Evolutionary conservation across 2,888 invertebrate genomes (phyloP), one percentile per base, ranked within the genome.

Genomic region (Blastobasis adustella): DNA sequence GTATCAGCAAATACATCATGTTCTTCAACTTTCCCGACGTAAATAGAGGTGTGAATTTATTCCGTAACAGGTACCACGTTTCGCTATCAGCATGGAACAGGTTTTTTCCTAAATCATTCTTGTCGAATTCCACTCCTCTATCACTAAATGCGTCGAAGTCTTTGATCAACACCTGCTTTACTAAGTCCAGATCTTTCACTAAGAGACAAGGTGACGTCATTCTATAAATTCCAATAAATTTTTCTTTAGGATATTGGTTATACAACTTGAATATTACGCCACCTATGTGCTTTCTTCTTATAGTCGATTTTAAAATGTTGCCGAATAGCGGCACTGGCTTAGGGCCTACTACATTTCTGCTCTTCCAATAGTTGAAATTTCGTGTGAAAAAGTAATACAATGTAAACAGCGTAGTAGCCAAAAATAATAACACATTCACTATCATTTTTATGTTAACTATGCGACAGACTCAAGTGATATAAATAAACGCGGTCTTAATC

Each of bases 1-100:
- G 70, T 10, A 55, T 54, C 10, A 82, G 54, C 10, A 80, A 50
- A 53, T 71, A 58, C 37, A 75, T 61, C 79, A 82, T 80, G 43
- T 71, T 74, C 53, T 70, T 79, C 10, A 79, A 55, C 60, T 82
- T 81, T 5, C 73, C 71, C 0, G 79, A 66, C 5, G 78, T 76
- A 49, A 81, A 82, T n/a, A 77, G 58, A 1, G 79, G 76, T 1
- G 73, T 70, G 10, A 82, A 69, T 3, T 64, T 62, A 40, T 61
- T 66, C 49, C 79, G 67, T 7, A 78, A 57, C 0, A 68, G 56
- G 9, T 61, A 57, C 82, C 81, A 82, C 0, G 65, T 66, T 0
- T 75, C 72, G 5, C 68, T 73, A 37, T 75, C 69, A 0, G 73
- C 67, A 46, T 71, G 67, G 49, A 81, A 80, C 23, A 82, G 51